phyloP scores from a whole-genome alignment of 2,113 vertebrate genomes.

The Mustela nigripes region DNA sequence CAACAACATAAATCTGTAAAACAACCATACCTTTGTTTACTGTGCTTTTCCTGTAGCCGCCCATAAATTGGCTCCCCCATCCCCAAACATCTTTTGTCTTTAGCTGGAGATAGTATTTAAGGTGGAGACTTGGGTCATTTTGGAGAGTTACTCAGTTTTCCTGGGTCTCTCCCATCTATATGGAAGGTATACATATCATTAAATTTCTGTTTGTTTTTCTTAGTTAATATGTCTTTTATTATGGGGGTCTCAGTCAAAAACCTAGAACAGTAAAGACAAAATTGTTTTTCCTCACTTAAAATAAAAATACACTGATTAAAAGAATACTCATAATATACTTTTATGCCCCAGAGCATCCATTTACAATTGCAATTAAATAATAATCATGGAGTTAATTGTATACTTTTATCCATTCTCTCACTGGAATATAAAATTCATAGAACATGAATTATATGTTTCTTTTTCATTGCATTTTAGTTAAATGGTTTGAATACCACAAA shows the following conservation, averaged over 20 bases:
- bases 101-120: conserved; percentile 7
- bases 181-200: not conserved
- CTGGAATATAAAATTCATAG: conserved; percentile 19
- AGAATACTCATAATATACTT: not conserved
- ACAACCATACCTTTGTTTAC: not conserved
- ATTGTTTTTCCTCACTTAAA: not conserved
- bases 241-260: not conserved
- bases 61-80: not conserved
- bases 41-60: not conserved
- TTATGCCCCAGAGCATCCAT: not conserved
- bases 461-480: conserved; percentile 18
- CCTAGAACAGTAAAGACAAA: not conserved
- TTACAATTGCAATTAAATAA: conserved; percentile 24
- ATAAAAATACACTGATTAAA: not conserved
- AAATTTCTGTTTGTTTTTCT: not conserved
- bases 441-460: conserved; percentile 9
- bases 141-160: not conserved
- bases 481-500: conserved; percentile 12
- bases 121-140: not conserved
- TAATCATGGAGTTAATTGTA: not conserved
- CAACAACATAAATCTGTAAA: not conserved
- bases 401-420: conserved; percentile 12
- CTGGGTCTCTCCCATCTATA: not conserved
- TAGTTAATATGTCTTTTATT: not conserved
- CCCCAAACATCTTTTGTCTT: not conserved